Base-by-base conservation (phyloP, 2,888 invertebrate genomes). In the Tortrix viridana region DNA sequence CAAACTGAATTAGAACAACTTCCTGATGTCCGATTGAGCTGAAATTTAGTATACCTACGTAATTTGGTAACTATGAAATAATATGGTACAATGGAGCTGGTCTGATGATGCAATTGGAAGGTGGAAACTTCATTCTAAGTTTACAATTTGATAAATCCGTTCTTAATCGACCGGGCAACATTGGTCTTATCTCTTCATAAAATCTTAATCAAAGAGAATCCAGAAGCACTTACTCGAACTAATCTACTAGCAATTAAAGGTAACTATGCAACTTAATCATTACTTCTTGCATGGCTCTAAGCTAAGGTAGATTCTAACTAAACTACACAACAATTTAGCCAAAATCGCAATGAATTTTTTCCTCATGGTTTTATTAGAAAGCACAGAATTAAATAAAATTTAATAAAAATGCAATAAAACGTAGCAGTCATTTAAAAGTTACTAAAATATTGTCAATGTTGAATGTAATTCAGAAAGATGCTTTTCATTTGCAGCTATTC, bases 131-230 rank as follows among this genome's bases (percentile, higher is more conserved):
- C 32, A 32, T 32, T 32, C 32, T 32, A 38, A 38, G n/a, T 38
- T n/a, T n/a, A 38, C n/a, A 38, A 37, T n/a, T 37, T 22, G 38
- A 41, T 52, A 22, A 9, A 52, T 22, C 20, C 7, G 20, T n/a
- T 22, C 20, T n/a, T n/a, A 22, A 38, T 41, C 12, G 38, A 41
- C 41, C 20, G 22, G 20, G n/a, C 16, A 22, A 14, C 20, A n/a
- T 38, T 4, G 52, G 16, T 53, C 37, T 14, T 56, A 56, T 56
- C 55, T 4, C 52, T 56, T 20, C 22, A 46, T 18, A 37, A 32
- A 20, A 56, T 56, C 55, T 56, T 56, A 47, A 56, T 56, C 46
- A 20, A 56, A 47, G 55, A 37, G 46, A 56, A 47, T 47, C 46
- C 20, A 37, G 55, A 56, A 22, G 20, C 37, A 56, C 20, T 56